These are phyloP conservation scores for Pyxicephalus adspersus DNA, from an alignment of 2,113 vertebrate genomes.

Conservation along the genomic window DNA sequence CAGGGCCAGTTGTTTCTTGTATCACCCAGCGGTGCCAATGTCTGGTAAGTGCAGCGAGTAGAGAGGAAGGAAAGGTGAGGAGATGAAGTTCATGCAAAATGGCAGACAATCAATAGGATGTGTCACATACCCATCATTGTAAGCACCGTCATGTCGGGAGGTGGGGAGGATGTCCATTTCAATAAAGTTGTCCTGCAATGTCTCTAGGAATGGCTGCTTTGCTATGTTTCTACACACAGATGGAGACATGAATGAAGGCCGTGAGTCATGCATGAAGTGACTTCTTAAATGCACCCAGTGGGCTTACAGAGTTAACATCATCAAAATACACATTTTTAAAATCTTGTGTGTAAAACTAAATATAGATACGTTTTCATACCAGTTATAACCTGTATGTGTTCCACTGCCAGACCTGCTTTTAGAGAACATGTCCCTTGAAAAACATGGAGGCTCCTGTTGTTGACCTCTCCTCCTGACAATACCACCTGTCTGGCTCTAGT, in stretches of 20 bases:
- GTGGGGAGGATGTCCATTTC: constrained; percentile 99
- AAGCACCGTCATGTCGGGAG: constrained; percentile 89
- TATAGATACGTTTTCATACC: too few relatives aligned
- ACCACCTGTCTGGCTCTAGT: too few relatives aligned
- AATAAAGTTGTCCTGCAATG: constrained; percentile 99
- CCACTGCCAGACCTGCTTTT: too few relatives aligned
- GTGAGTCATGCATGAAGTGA: constrained; percentile 89
- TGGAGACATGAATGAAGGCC: constrained; percentile 95
- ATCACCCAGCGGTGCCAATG: neutral
- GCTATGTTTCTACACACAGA: constrained; percentile 99
- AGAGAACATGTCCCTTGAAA: too few relatives aligned
- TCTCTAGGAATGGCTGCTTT: constrained; percentile 99
- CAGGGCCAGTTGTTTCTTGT: neutral
- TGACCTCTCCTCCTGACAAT: too few relatives aligned
- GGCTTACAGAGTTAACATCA: constrained; percentile 11
- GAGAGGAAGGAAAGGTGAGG: constrained; percentile 47
- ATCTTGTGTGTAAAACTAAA: neutral
- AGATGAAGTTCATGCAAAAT: constrained; percentile 69
- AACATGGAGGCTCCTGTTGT: too few relatives aligned
- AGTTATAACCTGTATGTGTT: too few relatives aligned
- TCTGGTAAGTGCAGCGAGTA: constrained; percentile 9
- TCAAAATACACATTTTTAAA: constrained; percentile 23
- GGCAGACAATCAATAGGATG: constrained; percentile 68
- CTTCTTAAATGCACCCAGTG: constrained; percentile 64
- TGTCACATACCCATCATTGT: constrained; percentile 95